Evolutionary conservation across 2,113 vertebrate species (phyloP).

Genomic region (Psettodes erumei): DNA sequence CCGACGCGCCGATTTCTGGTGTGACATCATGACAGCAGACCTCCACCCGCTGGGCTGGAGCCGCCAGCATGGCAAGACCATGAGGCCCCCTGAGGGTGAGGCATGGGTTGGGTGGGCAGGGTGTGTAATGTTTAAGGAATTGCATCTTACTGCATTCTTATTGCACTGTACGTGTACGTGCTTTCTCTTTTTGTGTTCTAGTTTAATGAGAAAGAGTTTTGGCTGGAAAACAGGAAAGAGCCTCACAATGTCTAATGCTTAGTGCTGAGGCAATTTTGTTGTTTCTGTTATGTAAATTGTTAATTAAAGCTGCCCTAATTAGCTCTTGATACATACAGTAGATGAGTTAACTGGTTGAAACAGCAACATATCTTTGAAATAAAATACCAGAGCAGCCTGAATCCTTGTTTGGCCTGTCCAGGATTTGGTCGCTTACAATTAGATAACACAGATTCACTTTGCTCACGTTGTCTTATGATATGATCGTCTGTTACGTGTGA

Average conservation of each 20-base stretch:
- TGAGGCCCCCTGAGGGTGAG: constrained; percentile 95
- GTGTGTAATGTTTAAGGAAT: neutral
- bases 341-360: neutral
- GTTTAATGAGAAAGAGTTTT: no score
- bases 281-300: neutral
- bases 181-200: no score
- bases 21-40: constrained; percentile 92
- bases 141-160: no score
- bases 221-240: neutral
- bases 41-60: constrained; percentile 97
- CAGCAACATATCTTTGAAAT: no score
- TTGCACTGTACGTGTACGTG: no score
- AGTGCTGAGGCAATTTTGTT: neutral
- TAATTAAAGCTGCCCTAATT: neutral
- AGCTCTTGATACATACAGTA: neutral
- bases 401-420: no score
- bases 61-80: constrained; percentile 88
- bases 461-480: neutral
- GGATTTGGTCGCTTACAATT: neutral
- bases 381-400: no score
- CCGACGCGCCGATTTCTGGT: constrained; percentile 96
- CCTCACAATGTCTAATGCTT: neutral
- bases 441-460: neutral
- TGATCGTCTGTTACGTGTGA: neutral
- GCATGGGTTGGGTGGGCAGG: neutral